These are phyloP conservation scores for Alces alces DNA, from an alignment of 2,113 vertebrate species.

Conservation along the genomic window DNA sequence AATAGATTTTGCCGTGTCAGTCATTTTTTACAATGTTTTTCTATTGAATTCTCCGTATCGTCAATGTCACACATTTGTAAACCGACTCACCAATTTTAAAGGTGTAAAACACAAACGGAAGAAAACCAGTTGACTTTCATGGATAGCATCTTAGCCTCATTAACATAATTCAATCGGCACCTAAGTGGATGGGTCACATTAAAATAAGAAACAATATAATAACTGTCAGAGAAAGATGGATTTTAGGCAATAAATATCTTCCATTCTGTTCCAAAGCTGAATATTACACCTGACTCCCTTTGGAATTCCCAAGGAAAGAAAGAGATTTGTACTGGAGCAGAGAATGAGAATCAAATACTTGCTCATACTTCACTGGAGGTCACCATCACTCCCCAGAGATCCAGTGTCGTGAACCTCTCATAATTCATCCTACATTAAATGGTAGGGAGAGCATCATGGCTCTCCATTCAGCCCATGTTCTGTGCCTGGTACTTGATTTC, in stretches of 20 bases:
- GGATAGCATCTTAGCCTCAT: neutral
- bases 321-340: neutral
- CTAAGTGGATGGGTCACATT: neutral
- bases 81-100: neutral
- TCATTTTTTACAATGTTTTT: neutral
- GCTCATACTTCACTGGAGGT: neutral
- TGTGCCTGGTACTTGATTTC: neutral
- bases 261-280: neutral
- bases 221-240: neutral
- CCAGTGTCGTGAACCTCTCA: neutral
- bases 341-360: neutral
- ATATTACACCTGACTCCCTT: neutral
- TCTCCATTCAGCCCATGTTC: neutral
- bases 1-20: neutral
- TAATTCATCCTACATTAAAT: neutral
- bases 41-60: neutral
- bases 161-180: neutral
- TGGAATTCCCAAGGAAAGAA: neutral
- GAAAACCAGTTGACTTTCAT: neutral
- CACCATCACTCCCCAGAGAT: neutral
- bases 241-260: conserved; percentile 24
- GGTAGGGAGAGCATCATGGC: neutral
- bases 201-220: neutral
- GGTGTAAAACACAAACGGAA: neutral
- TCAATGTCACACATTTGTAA: neutral